Percentiles rank a stretch among this genome's conserved stretches.
Conservation (phyloP, 1,140 invertebrate genomes). For the Tetramorium parvispinum region DNA sequence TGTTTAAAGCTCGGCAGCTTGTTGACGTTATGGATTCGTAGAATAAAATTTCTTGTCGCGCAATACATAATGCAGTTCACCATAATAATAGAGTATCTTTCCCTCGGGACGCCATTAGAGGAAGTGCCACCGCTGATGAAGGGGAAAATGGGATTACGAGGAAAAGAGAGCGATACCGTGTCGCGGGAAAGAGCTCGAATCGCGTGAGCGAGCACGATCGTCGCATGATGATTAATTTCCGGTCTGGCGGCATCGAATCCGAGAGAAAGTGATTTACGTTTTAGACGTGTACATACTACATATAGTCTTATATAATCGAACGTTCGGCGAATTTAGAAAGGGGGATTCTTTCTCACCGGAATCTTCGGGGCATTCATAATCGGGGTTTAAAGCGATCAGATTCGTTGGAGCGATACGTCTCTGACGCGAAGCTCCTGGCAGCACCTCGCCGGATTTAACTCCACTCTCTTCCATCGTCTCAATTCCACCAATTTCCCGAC, state of each 20-base stretch:
- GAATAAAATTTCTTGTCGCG: not conserved
- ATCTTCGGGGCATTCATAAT: not conserved
- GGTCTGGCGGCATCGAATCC: slow-evolving; percentile 8
- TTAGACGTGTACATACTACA: not conserved
- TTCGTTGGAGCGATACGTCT: not conserved
- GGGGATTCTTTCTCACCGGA: not conserved
- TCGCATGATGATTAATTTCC: slow-evolving; percentile 48
- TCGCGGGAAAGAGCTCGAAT: slow-evolving; percentile 30
- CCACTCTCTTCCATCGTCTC: slow-evolving; percentile 17
- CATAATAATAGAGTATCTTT: slow-evolving; percentile 6
- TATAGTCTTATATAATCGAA: not conserved
- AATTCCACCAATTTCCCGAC: slow-evolving; percentile 18
- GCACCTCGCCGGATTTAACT: slow-evolving; percentile 29
- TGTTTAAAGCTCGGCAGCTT: not conserved
- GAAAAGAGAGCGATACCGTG: slow-evolving; percentile 18
- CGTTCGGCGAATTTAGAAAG: not conserved
- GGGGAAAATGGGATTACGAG: slow-evolving; percentile 44
- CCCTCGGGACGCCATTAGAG: slow-evolving; percentile 16
- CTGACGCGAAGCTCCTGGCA: not conserved
- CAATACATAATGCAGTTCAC: slow-evolving; percentile 16
- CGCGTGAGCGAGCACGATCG: slow-evolving; percentile 36
- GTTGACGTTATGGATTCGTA: not conserved
- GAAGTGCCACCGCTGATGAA: slow-evolving; percentile 19
- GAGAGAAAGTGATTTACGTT: slow-evolving; percentile 26
- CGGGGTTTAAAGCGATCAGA: not conserved